Evolutionary conservation across 1,140 invertebrate species (phyloP), one percentile per base, ranked within the genome.

Genomic region (Lordiphosa collinella): DNA sequence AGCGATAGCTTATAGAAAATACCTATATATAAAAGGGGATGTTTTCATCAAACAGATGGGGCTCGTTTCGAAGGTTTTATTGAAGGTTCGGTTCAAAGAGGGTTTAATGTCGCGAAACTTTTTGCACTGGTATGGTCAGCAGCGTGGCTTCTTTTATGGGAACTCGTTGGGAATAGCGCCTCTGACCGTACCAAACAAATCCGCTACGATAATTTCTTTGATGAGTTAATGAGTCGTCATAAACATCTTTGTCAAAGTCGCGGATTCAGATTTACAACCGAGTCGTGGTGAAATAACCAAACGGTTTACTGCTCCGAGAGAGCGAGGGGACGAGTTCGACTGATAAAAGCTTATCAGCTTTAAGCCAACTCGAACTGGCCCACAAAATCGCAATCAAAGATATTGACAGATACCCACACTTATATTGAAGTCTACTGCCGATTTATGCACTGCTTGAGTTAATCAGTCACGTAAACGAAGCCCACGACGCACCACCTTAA

Each of bases 191-290:
- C n/a, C n/a, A n/a, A n/a, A n/a, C n/a, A n/a, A n/a, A n/a, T n/a
- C n/a, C n/a, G n/a, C n/a, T n/a, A n/a, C n/a, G n/a, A n/a, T n/a
- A n/a, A n/a, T n/a, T n/a, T n/a, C n/a, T n/a, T n/a, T 18, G 16
- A 32, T 40, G 12, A 32, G 44, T 13, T 56, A 64, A 56, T 56
- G 37, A 37, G 56, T 66, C 43, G 44, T 9, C 31, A 47, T 31
- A 34, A 66, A 66, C 54, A n/a, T n/a, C n/a, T n/a, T 41, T 14
- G 14, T 14, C 31, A 25, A 53, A 67, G 64, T 59, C 25, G 18
- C 53, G 52, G 63, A 66, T 66, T 22, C 52, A 66, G 64, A 67
- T 67, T 67, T 67, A 67, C 63, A 48, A 59, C 46, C 32, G 34
- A 65, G 47, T 43, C 63, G 66, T 66, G 44, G 10, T 34, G 16